Conservation (phyloP, 2,888 invertebrate species). For the Ecliptopera silaceata region DNA sequence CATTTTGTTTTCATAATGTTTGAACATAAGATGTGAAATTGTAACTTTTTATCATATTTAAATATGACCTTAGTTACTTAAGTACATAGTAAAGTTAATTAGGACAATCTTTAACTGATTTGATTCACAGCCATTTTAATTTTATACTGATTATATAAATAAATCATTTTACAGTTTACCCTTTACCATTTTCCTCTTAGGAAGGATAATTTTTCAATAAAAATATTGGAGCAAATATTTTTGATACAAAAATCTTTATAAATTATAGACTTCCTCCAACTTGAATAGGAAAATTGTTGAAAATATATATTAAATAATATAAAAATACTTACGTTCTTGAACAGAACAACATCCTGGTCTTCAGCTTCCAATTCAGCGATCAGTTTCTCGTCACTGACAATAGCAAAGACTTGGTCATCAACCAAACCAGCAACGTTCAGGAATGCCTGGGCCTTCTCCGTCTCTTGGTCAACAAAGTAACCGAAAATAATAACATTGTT, state of each 20-base stretch:
- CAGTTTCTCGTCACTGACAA: constrained; percentile 90
- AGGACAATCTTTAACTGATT: background rate
- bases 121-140: too few relatives aligned
- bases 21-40: constrained; percentile 1
- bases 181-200: too few relatives aligned
- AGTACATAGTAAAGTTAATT: constrained; percentile 3
- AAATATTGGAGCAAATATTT: too few relatives aligned
- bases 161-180: too few relatives aligned
- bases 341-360: constrained; percentile 91
- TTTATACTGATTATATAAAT: too few relatives aligned
- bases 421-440: constrained; percentile 89
- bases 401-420: constrained; percentile 95
- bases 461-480: constrained; percentile 93
- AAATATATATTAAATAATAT: background rate
- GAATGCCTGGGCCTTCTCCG: constrained; percentile 92
- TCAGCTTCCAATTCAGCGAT: constrained; percentile 90
- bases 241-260: too few relatives aligned
- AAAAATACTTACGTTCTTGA: constrained; percentile 91
- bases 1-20: constrained; percentile 11
- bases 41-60: constrained; percentile 10
- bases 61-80: constrained; percentile 5
- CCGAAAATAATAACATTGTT: constrained; percentile 93
- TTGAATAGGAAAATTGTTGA: too few relatives aligned
- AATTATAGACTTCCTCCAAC: too few relatives aligned
- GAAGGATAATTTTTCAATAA: too few relatives aligned